Evolutionary conservation across 2,888 invertebrate species (phyloP).

Genomic region (Synergus itoensis): DNA sequence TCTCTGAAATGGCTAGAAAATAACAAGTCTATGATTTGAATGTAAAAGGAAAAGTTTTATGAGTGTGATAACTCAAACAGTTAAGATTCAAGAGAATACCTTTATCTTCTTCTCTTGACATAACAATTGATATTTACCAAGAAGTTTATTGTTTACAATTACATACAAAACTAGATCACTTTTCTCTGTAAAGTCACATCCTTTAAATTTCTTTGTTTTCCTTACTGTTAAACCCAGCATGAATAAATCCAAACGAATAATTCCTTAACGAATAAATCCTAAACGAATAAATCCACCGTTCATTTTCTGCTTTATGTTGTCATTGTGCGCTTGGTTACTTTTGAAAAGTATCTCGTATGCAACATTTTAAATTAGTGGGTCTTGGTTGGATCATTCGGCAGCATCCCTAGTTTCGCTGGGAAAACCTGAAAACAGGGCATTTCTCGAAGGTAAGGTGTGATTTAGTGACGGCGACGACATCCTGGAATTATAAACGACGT

Average conservation of each 20-base stretch:
- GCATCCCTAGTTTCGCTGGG: neutral
- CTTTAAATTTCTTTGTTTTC: too few species aligned
- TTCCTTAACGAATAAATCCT: too few species aligned
- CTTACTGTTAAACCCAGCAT: too few species aligned
- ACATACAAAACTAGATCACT: too few species aligned
- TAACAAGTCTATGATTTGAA: conserved; percentile 13
- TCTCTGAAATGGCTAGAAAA: conserved; percentile 3
- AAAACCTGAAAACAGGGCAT: conserved; percentile 46
- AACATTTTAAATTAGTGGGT: neutral
- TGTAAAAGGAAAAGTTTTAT: conserved; percentile 25
- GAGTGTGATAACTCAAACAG: conserved; percentile 35
- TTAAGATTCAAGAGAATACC: neutral
- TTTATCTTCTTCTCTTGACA: neutral
- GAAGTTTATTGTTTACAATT: too few species aligned
- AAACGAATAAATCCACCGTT: neutral
- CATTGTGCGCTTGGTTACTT: neutral
- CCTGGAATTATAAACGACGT: conserved; percentile 63
- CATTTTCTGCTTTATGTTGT: neutral
- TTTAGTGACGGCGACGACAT: conserved; percentile 60
- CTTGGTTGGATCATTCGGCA: conserved; percentile 13
- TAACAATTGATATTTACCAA: neutral
- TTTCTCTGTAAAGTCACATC: too few species aligned
- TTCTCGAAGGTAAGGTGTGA: conserved; percentile 61
- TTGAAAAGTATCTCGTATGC: neutral
- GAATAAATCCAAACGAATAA: too few species aligned